Evolutionary conservation across 2,888 invertebrate genomes (phyloP), one percentile per base, ranked within the genome.

Genomic region (Drosophila stalkeri): DNA sequence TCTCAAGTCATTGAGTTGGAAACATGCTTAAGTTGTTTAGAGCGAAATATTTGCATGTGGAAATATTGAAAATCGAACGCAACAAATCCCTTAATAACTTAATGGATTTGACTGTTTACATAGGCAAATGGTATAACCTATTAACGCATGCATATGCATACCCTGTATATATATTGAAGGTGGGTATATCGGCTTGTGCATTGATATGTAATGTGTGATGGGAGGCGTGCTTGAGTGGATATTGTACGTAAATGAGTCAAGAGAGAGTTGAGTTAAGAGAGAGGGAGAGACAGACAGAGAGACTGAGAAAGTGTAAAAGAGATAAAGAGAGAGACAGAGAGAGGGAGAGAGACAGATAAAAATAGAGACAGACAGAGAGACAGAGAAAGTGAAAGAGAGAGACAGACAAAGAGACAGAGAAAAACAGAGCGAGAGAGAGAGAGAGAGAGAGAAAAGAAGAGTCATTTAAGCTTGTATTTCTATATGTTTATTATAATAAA

Each of bases 21-120:
- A 51, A 51, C 31, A 12, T 51, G 31, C 49, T 51, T 51, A 33
- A 49, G 31, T n/a, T 12, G 49, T 33, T 33, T 33, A 18, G 33
- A 31, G 31, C 23, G 43, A 51, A 23, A 65, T 51, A 51, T 69
- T 43, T 56, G 61, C 49, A 65, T 52, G 61, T 57, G 44, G 44
- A 71, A 64, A 72, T 82, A 78, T 85, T 77, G 77, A 79, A 81
- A 82, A 72, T 73, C 65, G 62, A 56, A 65, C 64, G 75, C 59
- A 76, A 59, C 74, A 77, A 89, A 90, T 88, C 88, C 79, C 79
- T 80, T 90, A 90, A 90, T 90, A 90, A 86, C 86, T 83, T 90
- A 90, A 90, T 90, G 90, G 81, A 86, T 81, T 75, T 75, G 64
- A 67, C 68, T 83, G 77, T 80, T 77, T 82, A 78, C 78, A 72